Conservation (phyloP, 1,140 invertebrate genomes). For the Pygmarrhopalites habei region DNA sequence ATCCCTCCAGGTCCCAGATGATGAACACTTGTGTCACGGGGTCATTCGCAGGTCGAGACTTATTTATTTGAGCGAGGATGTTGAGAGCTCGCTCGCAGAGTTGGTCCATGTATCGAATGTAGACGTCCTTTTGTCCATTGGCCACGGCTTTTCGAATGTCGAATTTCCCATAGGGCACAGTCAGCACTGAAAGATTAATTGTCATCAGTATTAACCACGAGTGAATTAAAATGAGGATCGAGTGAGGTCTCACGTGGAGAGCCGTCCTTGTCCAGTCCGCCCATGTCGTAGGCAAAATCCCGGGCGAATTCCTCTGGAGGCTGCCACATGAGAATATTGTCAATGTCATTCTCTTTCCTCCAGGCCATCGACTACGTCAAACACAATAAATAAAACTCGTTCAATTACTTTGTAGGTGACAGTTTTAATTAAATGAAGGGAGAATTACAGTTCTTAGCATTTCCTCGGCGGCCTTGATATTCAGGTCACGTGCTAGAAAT, state of each 20-base stretch:
- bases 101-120: not conserved
- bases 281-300: constrained; percentile 9
- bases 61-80: not conserved
- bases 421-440: not conserved
- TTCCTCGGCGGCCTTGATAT: constrained; percentile 12
- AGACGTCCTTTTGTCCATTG: constrained; percentile 8
- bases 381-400: not conserved
- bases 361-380: not conserved
- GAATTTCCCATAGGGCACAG: constrained; percentile 13
- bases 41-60: not conserved
- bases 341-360: not conserved
- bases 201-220: not conserved
- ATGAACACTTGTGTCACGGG: not conserved
- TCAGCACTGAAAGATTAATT: not conserved
- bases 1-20: constrained; percentile 13
- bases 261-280: constrained; percentile 18
- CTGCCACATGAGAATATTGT: not conserved
- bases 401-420: not conserved
- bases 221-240: not conserved
- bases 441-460: constrained; percentile 15
- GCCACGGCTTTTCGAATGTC: constrained; percentile 16
- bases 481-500: constrained; percentile 22
- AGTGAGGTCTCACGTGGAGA: constrained; percentile 11
- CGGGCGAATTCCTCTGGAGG: not conserved
- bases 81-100: not conserved